These are phyloP conservation scores for Nothocercus nigrocapillus DNA, from an alignment of 2,113 vertebrate species.

Conservation along the genomic window DNA sequence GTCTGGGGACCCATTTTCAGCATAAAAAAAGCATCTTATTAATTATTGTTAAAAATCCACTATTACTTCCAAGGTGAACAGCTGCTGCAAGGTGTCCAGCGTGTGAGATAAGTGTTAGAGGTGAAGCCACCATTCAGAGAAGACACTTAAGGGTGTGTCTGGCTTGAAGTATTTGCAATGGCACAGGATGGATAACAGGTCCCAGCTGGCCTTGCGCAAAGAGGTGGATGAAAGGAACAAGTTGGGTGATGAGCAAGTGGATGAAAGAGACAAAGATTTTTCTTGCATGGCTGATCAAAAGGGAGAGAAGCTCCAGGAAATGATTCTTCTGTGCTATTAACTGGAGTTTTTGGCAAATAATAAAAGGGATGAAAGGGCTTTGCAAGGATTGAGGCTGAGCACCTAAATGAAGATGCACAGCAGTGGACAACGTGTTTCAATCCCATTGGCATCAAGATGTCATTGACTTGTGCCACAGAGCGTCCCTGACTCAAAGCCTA, in stretches of 20 bases:
- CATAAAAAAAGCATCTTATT: background rate
- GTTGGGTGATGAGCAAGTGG: background rate
- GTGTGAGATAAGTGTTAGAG: background rate
- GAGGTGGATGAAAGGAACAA: background rate
- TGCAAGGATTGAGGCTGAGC: background rate
- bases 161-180: background rate
- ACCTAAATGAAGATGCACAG: background rate
- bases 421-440: background rate
- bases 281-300: background rate
- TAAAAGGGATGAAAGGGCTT: background rate
- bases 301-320: background rate
- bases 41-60: background rate
- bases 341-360: background rate
- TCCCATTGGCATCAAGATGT: background rate
- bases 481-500: fast-evolving
- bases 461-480: background rate
- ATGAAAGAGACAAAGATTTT: background rate
- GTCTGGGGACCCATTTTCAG: background rate
- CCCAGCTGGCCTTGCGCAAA: background rate
- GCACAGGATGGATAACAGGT: background rate
- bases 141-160: background rate
- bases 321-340: background rate
- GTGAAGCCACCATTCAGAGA: background rate
- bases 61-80: background rate
- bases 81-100: background rate